These are phyloP conservation scores for Aphaenogaster floridana DNA, from an alignment of 1,140 invertebrate genomes.

Conservation along the genomic window DNA sequence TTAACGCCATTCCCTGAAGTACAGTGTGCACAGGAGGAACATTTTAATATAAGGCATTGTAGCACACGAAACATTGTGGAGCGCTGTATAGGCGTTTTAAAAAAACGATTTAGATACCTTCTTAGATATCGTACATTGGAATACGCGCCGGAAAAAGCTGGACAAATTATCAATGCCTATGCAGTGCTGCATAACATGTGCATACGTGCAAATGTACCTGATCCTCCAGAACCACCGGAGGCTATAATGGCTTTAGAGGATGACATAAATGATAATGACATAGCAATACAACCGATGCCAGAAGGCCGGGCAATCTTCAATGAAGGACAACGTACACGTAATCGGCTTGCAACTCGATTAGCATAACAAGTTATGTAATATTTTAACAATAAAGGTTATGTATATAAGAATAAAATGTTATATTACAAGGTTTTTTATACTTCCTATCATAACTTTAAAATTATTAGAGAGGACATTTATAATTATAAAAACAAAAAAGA, in stretches of 20 bases:
- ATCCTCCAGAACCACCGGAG: background rate
- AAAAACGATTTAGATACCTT: slow-evolving; percentile 14
- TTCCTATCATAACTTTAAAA: no score
- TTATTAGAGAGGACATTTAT: no score
- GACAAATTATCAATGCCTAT: background rate
- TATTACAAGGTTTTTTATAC: no score
- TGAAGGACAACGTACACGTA: background rate
- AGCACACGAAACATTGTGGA: background rate
- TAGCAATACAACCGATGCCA: background rate
- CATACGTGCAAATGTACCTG: background rate
- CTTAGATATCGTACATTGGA: slow-evolving; percentile 2
- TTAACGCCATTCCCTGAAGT: background rate
- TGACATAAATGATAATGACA: background rate
- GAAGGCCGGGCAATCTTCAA: background rate
- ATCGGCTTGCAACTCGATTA: background rate
- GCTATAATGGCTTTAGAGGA: background rate
- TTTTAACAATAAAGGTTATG: no score
- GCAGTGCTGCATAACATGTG: slow-evolving; percentile 14
- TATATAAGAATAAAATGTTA: no score
- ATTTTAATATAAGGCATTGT: background rate
- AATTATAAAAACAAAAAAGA: no score
- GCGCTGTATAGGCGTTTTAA: background rate
- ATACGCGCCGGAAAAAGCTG: slow-evolving; percentile 4
- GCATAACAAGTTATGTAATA: no score
- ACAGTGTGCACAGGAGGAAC: background rate